These are phyloP conservation scores for Vombatus ursinus DNA, from an alignment of 2,113 vertebrate species.

Conservation along the genomic window DNA sequence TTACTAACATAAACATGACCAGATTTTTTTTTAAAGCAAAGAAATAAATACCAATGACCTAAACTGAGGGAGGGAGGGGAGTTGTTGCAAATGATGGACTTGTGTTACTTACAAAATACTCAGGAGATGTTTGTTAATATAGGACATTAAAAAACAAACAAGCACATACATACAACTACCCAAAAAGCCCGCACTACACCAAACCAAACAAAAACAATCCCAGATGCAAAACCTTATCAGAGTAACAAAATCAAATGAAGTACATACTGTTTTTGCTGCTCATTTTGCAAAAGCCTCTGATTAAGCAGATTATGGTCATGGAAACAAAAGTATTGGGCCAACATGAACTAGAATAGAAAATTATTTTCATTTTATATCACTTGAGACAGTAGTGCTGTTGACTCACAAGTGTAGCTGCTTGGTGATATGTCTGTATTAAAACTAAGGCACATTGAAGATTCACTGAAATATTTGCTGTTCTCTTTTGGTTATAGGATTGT, in stretches of 20 bases:
- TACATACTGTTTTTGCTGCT: not conserved
- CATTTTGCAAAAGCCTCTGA: not conserved
- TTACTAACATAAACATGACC: not conserved
- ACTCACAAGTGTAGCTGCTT: not conserved
- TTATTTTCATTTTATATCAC: rapidly evolving
- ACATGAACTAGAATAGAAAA: rapidly evolving
- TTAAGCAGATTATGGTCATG: not conserved
- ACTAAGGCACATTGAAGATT: not conserved
- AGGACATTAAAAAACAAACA: not conserved
- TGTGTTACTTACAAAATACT: rapidly evolving
- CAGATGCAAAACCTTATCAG: not conserved
- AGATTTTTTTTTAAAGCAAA: not conserved
- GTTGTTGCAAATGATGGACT: too few species aligned
- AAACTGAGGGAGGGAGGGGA: not conserved
- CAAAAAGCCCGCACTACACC: not conserved
- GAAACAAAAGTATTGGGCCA: not conserved
- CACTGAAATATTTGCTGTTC: not conserved
- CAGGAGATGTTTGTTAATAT: not conserved
- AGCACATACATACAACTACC: not conserved
- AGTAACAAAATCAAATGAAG: not conserved
- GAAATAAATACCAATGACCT: not conserved
- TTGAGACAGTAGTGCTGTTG: not conserved
- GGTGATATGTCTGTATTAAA: not conserved
- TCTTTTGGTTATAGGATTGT: not conserved
- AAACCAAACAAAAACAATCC: not conserved